A percentile compares a stretch with the other conserved stretches of the same genome.
Evolutionary conservation across 2,888 invertebrate genomes (phyloP).

Genomic region (Theodoxus fluviatilis): DNA sequence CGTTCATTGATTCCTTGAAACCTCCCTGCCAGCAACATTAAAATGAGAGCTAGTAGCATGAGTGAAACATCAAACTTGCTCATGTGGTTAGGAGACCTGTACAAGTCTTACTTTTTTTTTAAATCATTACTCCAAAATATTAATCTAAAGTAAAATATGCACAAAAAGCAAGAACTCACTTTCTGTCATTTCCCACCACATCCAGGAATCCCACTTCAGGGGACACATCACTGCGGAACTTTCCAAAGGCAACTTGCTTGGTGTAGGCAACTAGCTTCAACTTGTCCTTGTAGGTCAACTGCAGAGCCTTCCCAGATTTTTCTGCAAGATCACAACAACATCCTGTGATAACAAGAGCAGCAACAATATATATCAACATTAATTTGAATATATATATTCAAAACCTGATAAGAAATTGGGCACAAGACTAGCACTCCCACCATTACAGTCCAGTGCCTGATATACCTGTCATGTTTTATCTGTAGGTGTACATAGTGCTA

Average conservation of each 20-base stretch:
- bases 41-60: no score
- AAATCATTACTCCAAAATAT: no score
- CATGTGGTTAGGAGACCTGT: no score
- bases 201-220: slow-evolving; percentile 90
- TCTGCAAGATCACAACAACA: no score
- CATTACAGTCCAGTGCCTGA: neutral
- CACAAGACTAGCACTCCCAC: neutral
- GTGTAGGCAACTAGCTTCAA: slow-evolving; percentile 89
- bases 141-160: no score
- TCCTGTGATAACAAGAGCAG: slow-evolving; percentile 16
- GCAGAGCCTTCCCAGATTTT: slow-evolving; percentile 96
- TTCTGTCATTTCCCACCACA: slow-evolving; percentile 91
- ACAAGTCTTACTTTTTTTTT: no score
- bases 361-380: neutral
- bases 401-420: neutral
- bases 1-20: no score
- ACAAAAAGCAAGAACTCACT: no score
- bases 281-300: slow-evolving; percentile 92
- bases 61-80: no score
- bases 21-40: no score
- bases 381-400: neutral
- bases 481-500: no score
- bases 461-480: neutral
- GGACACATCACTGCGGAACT: slow-evolving; percentile 69
- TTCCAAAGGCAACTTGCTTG: slow-evolving; percentile 87